phyloP scores from a whole-genome alignment of 2,888 invertebrate species.

The Lordiphosa fenestrarum region DNA sequence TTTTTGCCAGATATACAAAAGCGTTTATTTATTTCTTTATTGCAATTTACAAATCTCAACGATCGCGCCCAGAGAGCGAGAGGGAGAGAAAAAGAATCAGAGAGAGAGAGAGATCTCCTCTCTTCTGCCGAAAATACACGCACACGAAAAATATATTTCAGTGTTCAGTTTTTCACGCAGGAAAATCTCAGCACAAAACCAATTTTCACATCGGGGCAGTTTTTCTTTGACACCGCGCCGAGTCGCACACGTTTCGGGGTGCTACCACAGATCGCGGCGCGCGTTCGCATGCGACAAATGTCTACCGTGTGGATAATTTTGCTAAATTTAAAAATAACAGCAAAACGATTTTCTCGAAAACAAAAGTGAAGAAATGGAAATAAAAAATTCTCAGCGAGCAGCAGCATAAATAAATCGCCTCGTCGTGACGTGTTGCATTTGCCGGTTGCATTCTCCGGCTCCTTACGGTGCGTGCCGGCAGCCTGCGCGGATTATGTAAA shows the following conservation, averaged over 20 bases:
- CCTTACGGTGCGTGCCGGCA: constrained; percentile 41
- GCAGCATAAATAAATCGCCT: constrained; percentile 60
- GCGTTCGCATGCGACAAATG: constrained; percentile 49
- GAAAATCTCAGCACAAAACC: constrained; percentile 51
- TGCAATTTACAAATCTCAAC: constrained; percentile 58
- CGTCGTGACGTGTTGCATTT: constrained; percentile 54
- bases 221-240: constrained; percentile 78
- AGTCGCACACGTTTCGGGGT: constrained; percentile 55
- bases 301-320: constrained; percentile 46
- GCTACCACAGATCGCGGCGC: constrained; percentile 14
- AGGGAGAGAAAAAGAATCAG: constrained; percentile 7
- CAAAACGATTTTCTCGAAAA: constrained; percentile 24
- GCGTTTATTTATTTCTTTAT: constrained; percentile 53
- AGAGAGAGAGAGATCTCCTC: constrained; percentile 10
- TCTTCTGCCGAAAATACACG: constrained; percentile 10
- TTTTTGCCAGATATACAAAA: constrained; percentile 30
- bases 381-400: constrained; percentile 12
- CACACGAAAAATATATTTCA: constrained; percentile 9
- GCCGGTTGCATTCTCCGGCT: constrained; percentile 44
- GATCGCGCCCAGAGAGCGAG: constrained; percentile 15
- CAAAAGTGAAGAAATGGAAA: constrained; percentile 34
- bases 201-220: constrained; percentile 64
- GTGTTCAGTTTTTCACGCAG: constrained; percentile 38
- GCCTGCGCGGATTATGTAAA: constrained; percentile 60
- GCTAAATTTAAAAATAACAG: constrained; percentile 70